Conservation (phyloP, 2,113 vertebrate genomes). For the Crotalus tigris region DNA sequence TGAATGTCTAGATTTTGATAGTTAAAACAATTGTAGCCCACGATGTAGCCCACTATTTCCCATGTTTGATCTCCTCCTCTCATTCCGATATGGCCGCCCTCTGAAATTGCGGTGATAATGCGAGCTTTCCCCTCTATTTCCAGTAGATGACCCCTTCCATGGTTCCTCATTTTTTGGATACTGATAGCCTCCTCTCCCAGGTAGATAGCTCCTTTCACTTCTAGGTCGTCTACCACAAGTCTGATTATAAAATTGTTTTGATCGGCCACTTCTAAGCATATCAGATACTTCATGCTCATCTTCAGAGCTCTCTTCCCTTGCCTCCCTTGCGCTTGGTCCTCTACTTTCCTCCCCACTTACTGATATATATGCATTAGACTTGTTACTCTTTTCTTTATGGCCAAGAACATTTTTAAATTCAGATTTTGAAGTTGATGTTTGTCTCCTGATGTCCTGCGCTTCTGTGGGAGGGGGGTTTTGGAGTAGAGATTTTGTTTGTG, state of each 20-base stretch:
- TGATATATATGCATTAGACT: slow-evolving; percentile 46
- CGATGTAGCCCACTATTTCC: slow-evolving; percentile 66
- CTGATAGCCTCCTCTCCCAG: slow-evolving; percentile 70
- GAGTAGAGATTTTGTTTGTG: slow-evolving; percentile 47
- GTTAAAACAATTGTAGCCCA: slow-evolving; percentile 67
- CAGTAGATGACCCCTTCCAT: slow-evolving; percentile 70
- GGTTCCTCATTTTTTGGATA: slow-evolving; percentile 68
- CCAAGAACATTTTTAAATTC: slow-evolving; percentile 46
- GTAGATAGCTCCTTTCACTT: slow-evolving; percentile 64
- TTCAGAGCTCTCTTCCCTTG: slow-evolving; percentile 75
- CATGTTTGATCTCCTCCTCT: slow-evolving; percentile 68
- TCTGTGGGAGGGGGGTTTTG: slow-evolving; percentile 36
- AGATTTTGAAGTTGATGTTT: background rate
- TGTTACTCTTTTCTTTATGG: slow-evolving; percentile 65
- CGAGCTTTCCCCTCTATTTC: slow-evolving; percentile 70
- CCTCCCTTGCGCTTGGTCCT: slow-evolving; percentile 64
- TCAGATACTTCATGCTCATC: slow-evolving; percentile 73
- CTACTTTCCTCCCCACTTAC: slow-evolving; percentile 53
- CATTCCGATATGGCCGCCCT: slow-evolving; percentile 68
- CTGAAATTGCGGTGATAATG: slow-evolving; percentile 67
- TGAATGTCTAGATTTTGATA: background rate
- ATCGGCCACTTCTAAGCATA: slow-evolving; percentile 72
- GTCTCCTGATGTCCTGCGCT: slow-evolving; percentile 18
- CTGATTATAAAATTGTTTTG: slow-evolving; percentile 79
- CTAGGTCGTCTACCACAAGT: slow-evolving; percentile 71